Evolutionary conservation across 2,888 invertebrate genomes (phyloP), one percentile per base, ranked within the genome.

Genomic region (Callyntrura guangdongensis): DNA sequence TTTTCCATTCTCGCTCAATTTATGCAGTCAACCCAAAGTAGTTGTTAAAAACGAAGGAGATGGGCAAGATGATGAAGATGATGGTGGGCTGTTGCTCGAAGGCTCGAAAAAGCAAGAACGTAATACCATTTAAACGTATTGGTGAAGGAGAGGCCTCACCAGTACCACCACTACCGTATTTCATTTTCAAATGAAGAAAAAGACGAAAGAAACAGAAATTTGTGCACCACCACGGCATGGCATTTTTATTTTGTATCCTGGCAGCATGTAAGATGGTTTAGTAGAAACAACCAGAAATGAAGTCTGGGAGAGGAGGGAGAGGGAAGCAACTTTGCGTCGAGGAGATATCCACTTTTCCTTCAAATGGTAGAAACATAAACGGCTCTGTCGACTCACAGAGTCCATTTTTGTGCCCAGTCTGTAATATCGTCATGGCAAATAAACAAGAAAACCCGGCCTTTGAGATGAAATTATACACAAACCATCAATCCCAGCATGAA

Each of bases 401-500:
- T 72, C 47, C 47, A 47, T 72, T 72, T 72, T 45, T 83, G 69
- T 79, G 56, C 67, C 2, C 49, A 91, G 69, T n/a, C n/a, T 27
- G 25, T 83, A 25, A 17, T 81, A 1, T 17, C 36, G 12, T 56
- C 27, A 53, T 56, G 56, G 36, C 59, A 59, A 61, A 61, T 61
- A 59, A 61, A 36, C 36, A 81, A 61, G 81, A 61, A 81, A 61
- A 17, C 61, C 81, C 81, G 81, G 81, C 36, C 59, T 79, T 79
- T 81, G 59, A 81, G 81, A 81, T 56, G 81, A 81, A 59, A 85
- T 85, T 86, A 83, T 89, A 91, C 85, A 90, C 90, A 91, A 89
- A 91, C 93, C 92, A 94, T 93, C 93, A 93, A 92, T 93, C 94
- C 91, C 94, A 94, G 94, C 94, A 90, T 94, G 94, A 94, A 94